These are phyloP conservation scores for Leucophenga varia DNA, from an alignment of 1,140 invertebrate genomes.

Conservation along the genomic window DNA sequence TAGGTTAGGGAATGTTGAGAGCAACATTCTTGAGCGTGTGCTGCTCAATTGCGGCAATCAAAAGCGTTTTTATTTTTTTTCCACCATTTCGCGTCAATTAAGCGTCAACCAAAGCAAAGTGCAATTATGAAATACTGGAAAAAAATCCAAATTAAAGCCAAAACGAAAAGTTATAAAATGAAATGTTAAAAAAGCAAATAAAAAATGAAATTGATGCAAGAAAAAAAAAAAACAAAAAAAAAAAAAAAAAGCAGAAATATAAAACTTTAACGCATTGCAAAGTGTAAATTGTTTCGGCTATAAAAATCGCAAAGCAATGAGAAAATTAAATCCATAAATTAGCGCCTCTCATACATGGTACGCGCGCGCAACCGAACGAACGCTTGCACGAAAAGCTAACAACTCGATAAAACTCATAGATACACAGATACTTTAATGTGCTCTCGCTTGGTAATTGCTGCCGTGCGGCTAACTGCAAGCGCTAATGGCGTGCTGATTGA, in stretches of 20 bases:
- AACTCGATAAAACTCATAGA: too few relatives aligned
- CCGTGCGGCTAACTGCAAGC: too few relatives aligned
- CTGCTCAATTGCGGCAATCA: constrained; percentile 44
- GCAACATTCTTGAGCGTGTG: constrained; percentile 25
- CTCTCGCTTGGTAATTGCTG: too few relatives aligned
- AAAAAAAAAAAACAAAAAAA: not conserved
- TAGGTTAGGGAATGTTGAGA: too few relatives aligned
- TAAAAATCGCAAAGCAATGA: constrained; percentile 26
- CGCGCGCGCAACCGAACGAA: not conserved
- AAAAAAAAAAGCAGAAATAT: constrained; percentile 9
- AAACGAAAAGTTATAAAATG: too few relatives aligned
- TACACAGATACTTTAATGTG: too few relatives aligned
- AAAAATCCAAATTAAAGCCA: constrained; percentile 17
- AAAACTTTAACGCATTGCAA: constrained; percentile 10
- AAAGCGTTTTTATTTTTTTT: constrained; percentile 42
- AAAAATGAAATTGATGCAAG: constrained; percentile 28
- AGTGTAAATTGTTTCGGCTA: constrained; percentile 1
- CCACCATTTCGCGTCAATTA: constrained; percentile 36
- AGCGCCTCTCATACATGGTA: constrained; percentile 47
- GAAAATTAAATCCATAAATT: constrained; percentile 44
- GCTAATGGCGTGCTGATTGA: constrained; percentile 34
- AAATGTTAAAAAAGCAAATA: too few relatives aligned
- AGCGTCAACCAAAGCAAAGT: not conserved
- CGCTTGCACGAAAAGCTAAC: not conserved
- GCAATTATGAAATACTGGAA: constrained; percentile 14